Base-by-base conservation (phyloP, 2,113 vertebrate genomes). In the Heterocephalus glaber region DNA sequence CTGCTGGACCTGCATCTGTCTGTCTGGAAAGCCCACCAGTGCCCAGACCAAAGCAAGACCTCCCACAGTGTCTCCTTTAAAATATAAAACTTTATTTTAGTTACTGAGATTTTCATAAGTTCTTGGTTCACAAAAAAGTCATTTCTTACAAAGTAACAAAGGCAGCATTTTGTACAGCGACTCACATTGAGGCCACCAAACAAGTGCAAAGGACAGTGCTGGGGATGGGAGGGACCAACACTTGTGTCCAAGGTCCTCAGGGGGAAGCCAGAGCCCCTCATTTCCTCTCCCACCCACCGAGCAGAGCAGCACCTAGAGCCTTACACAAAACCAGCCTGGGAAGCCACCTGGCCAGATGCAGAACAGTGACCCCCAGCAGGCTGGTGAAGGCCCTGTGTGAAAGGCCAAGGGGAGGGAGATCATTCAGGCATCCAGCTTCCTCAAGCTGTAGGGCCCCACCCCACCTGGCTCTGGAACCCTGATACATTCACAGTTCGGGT, bases 11-110 rank as follows among this genome's bases (percentile, higher is more conserved):
- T 22, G 14, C 72, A 28, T 20, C 41, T 19, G 41, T 26, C 24
- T 0, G 0, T 33, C 9, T 5, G 13, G 35, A 94, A 41, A 56
- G 19, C n/a, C 70, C 19, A 72, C 24, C 38, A 14, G 26, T 35
- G 52, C 24, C 35, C n/a, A 79, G 41, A 85, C 38, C 86, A 89
- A 96, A 84, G 33, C 87, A 83, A 89, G 82, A 16, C 33, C 24
- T 6, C 35, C 38, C 5, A 2, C 35, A 85, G 35, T 5, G 7
- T 38, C 54, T 76, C 8, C 49, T 95, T 95, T 96, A 97, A 98
- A 98, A 98, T 95, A 98, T 0, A 98, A 80, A 79, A 95, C 82
- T 98, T 98, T 98, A 98, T 98, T 98, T 97, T 95, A 92, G 58
- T 95, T 84, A 97, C 41, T 93, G 61, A 95, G 80, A 56, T 76